phyloP scores from a whole-genome alignment of 1,140 invertebrate genomes.

The Dendroctonus ponderosae region DNA sequence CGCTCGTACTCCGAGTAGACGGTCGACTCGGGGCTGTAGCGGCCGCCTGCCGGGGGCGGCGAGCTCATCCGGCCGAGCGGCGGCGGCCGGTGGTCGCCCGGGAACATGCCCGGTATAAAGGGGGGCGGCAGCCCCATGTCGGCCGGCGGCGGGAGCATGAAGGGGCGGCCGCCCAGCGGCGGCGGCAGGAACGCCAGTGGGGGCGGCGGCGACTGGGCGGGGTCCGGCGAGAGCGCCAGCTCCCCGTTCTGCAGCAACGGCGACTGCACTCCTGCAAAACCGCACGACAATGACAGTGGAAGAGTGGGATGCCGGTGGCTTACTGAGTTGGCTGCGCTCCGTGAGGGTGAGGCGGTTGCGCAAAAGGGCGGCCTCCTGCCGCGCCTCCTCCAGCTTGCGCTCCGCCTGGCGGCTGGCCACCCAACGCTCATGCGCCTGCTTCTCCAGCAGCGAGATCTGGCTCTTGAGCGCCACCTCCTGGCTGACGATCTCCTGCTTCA shows the following conservation, averaged over 20 bases:
- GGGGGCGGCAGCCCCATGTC: constrained; percentile 43
- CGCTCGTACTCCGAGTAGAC: constrained; percentile 48
- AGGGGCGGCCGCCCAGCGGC: constrained; percentile 41
- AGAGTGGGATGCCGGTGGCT: constrained; percentile 23
- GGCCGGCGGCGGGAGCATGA: constrained; percentile 50
- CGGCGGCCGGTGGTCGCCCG: constrained; percentile 58
- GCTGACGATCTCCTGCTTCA: constrained; percentile 76
- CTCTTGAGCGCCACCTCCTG: constrained; percentile 75
- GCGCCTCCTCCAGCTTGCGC: constrained; percentile 72
- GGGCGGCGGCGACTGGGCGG: constrained; percentile 53
- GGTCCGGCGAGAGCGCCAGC: constrained; percentile 45
- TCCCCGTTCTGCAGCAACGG: constrained; percentile 49
- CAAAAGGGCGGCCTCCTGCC: constrained; percentile 70
- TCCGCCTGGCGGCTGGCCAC: constrained; percentile 70
- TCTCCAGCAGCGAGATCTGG: constrained; percentile 71
- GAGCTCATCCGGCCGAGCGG: constrained; percentile 65
- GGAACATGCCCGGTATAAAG: constrained; percentile 50
- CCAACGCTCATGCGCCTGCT: constrained; percentile 77
- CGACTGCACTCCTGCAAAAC: constrained; percentile 42
- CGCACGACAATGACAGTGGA: background rate
- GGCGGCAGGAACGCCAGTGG: constrained; percentile 44
- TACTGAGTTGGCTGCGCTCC: constrained; percentile 52
- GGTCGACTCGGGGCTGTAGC: constrained; percentile 45
- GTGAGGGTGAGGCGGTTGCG: constrained; percentile 67
- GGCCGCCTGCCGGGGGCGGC: constrained; percentile 52